Evolutionary conservation across 2,113 vertebrate genomes (phyloP), one percentile per base, ranked within the genome.

Genomic region (Erinaceus europaeus): DNA sequence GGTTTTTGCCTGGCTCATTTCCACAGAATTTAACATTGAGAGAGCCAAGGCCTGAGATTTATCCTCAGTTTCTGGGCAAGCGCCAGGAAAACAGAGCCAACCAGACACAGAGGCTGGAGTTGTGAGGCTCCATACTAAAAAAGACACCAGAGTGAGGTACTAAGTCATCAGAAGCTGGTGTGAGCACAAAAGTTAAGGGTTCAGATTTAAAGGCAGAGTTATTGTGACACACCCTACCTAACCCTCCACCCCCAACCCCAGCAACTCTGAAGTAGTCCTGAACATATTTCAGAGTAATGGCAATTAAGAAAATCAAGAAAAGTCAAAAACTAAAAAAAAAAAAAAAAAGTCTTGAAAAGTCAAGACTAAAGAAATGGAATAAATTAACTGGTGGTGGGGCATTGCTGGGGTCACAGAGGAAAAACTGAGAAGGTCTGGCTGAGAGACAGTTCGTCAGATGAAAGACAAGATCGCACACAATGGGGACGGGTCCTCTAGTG

Each of bases 1-100:
- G n/a, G 75, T 87, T 94, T 92, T 76, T 90, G 86, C 40, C 77
- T 94, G 92, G 94, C 95, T 84, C 44, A 7, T 82, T 89, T 94
- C 92, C 94, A 95, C 74, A 86, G 73, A 93, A 91, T 75, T 84
- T 78, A 93, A 82, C 81, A 75, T 13, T 6, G 48, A 91, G 62
- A 69, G 68, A 90, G 86, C 88, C 92, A 79, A 90, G 88, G 53
- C 82, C 75, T 88, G 77, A 81, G 84, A 88, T 92, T 92, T 92
- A 90, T 86, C 76, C 81, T 61, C 55, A 32, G 67, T 72, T 93
- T 14, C 87, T 93, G 93, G 88, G 89, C 82, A 84, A 64, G 32
- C 42, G 95, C 94, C 93, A 90, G 84, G 89, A 78, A 89, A 84
- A 61, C 86, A 79, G 76, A 84, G 93, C 90, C 89, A 90, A 89